Conservation (phyloP, 2,888 invertebrate genomes). For the Amblyteles armatorius region DNA sequence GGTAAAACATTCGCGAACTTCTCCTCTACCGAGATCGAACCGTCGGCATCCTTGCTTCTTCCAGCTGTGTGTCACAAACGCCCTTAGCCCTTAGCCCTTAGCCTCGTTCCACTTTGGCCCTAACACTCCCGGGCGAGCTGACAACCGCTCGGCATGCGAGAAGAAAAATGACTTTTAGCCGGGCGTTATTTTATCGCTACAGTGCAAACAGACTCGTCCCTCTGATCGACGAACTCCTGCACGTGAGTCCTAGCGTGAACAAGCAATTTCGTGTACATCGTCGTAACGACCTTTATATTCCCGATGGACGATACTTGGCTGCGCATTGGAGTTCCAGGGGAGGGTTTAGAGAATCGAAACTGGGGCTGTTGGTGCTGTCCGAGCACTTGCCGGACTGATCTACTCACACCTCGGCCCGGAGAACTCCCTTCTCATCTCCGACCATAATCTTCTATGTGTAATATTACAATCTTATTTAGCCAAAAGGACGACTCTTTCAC, state of each 20-base stretch:
- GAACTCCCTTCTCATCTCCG: neutral
- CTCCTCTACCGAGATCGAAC: neutral
- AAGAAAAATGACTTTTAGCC: conserved; percentile 67
- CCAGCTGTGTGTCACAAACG: conserved; percentile 10
- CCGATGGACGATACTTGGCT: neutral
- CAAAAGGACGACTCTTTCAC: neutral
- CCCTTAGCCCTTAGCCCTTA: too few species aligned
- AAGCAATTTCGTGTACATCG: conserved; percentile 31
- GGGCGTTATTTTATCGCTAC: conserved; percentile 63
- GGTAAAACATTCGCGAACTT: conserved; percentile 23
- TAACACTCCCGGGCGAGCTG: neutral
- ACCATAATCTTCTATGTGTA: neutral
- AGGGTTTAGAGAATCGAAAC: neutral
- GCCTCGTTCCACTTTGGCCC: neutral
- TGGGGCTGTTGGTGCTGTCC: neutral
- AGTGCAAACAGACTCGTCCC: conserved; percentile 48
- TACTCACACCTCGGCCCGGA: neutral
- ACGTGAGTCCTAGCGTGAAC: conserved; percentile 24
- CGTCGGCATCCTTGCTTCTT: neutral
- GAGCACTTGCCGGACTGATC: neutral
- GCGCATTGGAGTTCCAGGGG: neutral
- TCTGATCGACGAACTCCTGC: conserved; percentile 17
- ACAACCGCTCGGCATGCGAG: conserved; percentile 62
- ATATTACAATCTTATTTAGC: neutral
- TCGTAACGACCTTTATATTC: conserved; percentile 15